Evolutionary conservation across 1,140 invertebrate species (phyloP).

Genomic region (Choristoneura fumiferana): DNA sequence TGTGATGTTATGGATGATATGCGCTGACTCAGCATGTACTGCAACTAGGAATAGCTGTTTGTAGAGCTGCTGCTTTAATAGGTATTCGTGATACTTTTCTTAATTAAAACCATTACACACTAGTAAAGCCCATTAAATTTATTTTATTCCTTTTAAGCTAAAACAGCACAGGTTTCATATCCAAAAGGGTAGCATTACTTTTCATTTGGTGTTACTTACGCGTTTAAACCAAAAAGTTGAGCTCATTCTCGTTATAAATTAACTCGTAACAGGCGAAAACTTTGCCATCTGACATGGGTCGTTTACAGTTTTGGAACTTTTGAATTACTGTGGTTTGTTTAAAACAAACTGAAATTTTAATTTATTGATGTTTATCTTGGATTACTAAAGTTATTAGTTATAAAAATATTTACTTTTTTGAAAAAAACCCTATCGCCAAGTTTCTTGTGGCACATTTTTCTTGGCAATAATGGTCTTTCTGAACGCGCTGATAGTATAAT

Average conservation of each 20-base stretch:
- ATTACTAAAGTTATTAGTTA: too few species aligned
- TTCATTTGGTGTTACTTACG: conserved; percentile 16
- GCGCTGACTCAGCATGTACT: too few species aligned
- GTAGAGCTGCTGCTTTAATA: too few species aligned
- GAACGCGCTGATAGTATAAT: too few species aligned
- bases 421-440: too few species aligned
- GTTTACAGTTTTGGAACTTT: conserved; percentile 1
- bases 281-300: conserved; percentile 10
- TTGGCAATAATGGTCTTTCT: too few species aligned
- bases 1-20: too few species aligned
- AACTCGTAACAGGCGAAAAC: conserved; percentile 4
- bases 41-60: too few species aligned
- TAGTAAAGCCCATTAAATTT: not conserved
- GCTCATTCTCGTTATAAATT: conserved; percentile 14
- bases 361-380: not conserved
- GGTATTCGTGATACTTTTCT: too few species aligned
- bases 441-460: too few species aligned
- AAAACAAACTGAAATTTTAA: not conserved
- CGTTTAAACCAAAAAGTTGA: conserved; percentile 15
- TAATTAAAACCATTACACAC: not conserved
- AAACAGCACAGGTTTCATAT: not conserved
- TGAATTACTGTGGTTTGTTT: conserved; percentile 12
- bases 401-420: too few species aligned
- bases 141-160: conserved; percentile 7
- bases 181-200: conserved; percentile 18